Base-by-base conservation (phyloP, 92 coral and sea anemone species). In the Chrysogorgia sp. region DNA sequence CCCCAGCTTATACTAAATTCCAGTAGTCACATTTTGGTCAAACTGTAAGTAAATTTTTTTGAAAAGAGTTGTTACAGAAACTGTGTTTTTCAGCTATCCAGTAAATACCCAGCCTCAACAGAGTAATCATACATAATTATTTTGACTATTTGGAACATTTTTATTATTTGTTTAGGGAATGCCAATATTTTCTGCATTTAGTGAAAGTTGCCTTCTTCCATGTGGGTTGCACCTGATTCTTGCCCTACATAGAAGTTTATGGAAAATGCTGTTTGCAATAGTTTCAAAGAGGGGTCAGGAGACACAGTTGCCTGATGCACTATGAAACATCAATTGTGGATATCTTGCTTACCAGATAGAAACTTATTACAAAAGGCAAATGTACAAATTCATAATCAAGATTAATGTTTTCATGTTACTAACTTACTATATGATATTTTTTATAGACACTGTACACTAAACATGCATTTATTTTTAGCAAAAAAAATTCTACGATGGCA, bases 401-500 rank as follows among this genome's bases (percentile, higher is more conserved):
- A n/a, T n/a, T n/a, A n/a, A n/a, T n/a, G n/a, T n/a, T n/a, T n/a
- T n/a, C n/a, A n/a, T n/a, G n/a, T n/a, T n/a, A n/a, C n/a, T n/a
- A n/a, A n/a, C n/a, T n/a, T n/a, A n/a, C n/a, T n/a, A n/a, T n/a
- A n/a, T n/a, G n/a, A n/a, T n/a, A n/a, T n/a, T n/a, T n/a, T n/a
- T n/a, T n/a, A 52, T 52, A n/a, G n/a, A n/a, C n/a, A n/a, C n/a
- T n/a, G n/a, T n/a, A n/a, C n/a, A n/a, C n/a, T n/a, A 59, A 59
- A n/a, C 47, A 63, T 63, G 74, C 30, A 3, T 57, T 17, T 75
- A 41, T 61, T 61, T 61, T 23, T 34, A 77, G 76, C 76, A 77
- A 77, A 55, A 77, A 77, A 77, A 77, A 34, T 77, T 62, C 82
- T 77, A 77, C 34, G 82, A 77, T 77, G 82, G 82, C 17, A 77